These are phyloP conservation scores for Argynnis bischoffii DNA, from an alignment of 2,888 invertebrate genomes.

Conservation along the genomic window DNA sequence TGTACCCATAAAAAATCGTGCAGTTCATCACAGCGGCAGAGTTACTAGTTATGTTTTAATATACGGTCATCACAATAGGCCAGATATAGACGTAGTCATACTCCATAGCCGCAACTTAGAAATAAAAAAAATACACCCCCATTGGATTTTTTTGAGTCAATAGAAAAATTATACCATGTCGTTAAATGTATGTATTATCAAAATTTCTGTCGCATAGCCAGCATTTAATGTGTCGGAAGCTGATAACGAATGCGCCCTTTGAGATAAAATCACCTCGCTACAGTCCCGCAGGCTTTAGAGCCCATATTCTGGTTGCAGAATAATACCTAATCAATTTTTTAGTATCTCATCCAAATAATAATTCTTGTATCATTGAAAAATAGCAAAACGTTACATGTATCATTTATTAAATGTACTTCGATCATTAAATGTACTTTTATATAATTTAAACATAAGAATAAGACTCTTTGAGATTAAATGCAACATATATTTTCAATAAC, in stretches of 20 bases:
- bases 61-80: too few relatives aligned
- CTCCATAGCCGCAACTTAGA: background rate
- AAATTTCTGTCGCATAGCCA: conserved; percentile 41
- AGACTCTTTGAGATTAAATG: too few relatives aligned
- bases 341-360: background rate
- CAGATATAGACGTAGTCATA: too few relatives aligned
- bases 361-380: too few relatives aligned
- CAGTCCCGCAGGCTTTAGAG: conserved; percentile 29
- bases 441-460: too few relatives aligned
- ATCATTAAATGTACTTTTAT: too few relatives aligned
- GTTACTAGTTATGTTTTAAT: too few relatives aligned
- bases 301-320: conserved; percentile 9
- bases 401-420: too few relatives aligned
- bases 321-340: background rate
- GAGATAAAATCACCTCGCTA: conserved; percentile 52
- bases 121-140: background rate
- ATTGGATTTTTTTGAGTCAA: background rate
- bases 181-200: conserved; percentile 17
- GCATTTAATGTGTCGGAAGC: conserved; percentile 42
- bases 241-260: conserved; percentile 56
- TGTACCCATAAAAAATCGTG: too few relatives aligned
- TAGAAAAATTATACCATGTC: conserved; percentile 12
- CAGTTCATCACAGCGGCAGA: too few relatives aligned
- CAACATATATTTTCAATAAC: too few relatives aligned
- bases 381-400: too few relatives aligned